These are phyloP conservation scores for Diadegma fenestrale DNA, from an alignment of 2,888 invertebrate genomes.

Conservation along the genomic window DNA sequence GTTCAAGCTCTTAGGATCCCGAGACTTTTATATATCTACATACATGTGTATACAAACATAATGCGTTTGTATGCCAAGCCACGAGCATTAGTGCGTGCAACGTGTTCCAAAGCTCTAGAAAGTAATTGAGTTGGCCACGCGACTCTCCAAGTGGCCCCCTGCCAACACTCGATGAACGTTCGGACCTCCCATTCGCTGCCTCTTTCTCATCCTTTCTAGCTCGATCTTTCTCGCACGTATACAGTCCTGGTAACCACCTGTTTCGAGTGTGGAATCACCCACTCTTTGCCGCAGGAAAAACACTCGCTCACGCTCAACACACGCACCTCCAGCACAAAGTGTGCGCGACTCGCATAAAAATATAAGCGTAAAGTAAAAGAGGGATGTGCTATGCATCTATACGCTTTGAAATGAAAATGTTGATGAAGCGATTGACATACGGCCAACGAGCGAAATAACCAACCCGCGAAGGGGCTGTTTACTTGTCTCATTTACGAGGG, in stretches of 20 bases:
- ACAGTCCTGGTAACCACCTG: conserved; percentile 83
- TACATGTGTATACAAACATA: conserved; percentile 36
- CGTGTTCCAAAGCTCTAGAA: conserved; percentile 79
- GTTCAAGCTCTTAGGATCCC: neutral
- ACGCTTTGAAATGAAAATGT: conserved; percentile 70
- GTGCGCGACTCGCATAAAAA: conserved; percentile 56
- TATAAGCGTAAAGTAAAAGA: conserved; percentile 57
- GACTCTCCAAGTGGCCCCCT: conserved; percentile 83
- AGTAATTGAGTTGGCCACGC: conserved; percentile 85
- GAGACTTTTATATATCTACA: conserved; percentile 34
- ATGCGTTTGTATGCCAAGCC: conserved; percentile 42
- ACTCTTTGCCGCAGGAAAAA: conserved; percentile 68
- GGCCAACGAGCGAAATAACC: conserved; percentile 76
- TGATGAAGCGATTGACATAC: conserved; percentile 79
- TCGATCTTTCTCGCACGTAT: conserved; percentile 73
- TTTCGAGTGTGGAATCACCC: conserved; percentile 77
- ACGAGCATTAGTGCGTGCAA: conserved; percentile 72
- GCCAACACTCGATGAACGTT: conserved; percentile 71
- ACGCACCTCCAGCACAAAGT: conserved; percentile 28
- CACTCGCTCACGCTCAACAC: conserved; percentile 54
- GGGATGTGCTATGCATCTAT: conserved; percentile 63
- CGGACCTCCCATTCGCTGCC: conserved; percentile 45
- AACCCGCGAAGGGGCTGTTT: conserved; percentile 44
- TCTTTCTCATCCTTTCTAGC: conserved; percentile 73
- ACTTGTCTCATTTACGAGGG: conserved; percentile 45